These are phyloP conservation scores for Rhaphigaster nebulosa DNA, from an alignment of 2,888 invertebrate species.

Conservation along the genomic window DNA sequence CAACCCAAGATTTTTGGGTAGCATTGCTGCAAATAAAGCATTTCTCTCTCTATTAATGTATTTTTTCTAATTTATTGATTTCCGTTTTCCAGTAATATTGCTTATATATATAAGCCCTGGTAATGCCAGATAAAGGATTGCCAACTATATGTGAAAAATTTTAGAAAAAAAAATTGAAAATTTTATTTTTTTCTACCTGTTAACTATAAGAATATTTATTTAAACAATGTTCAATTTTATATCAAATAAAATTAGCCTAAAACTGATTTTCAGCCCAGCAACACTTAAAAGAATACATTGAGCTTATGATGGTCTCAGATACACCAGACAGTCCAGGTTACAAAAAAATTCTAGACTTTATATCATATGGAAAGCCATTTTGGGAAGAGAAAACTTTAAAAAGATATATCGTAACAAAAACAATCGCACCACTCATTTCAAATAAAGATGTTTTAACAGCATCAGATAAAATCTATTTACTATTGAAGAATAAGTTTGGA, in stretches of 20 bases:
- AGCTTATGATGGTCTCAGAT: slow-evolving; percentile 11
- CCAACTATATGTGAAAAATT: too few species aligned
- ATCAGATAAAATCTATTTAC: slow-evolving; percentile 45
- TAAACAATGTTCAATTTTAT: background rate
- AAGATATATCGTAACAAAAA: slow-evolving; percentile 36
- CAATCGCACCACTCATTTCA: background rate
- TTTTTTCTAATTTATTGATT: too few species aligned
- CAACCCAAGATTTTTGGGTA: too few species aligned
- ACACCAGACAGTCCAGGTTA: slow-evolving; percentile 15
- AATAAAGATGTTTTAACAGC: slow-evolving; percentile 19
- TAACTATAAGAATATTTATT: background rate
- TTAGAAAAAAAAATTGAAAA: background rate
- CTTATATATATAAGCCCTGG: too few species aligned
- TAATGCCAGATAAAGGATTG: too few species aligned
- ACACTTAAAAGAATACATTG: slow-evolving; percentile 37
- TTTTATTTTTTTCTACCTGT: background rate
- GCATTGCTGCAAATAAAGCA: too few species aligned
- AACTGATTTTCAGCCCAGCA: slow-evolving; percentile 41
- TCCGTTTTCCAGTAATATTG: too few species aligned
- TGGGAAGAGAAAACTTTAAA: slow-evolving; percentile 47
- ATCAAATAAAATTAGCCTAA: background rate
- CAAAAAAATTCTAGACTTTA: slow-evolving; percentile 43
- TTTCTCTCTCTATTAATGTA: too few species aligned
- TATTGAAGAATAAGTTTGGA: slow-evolving; percentile 20
- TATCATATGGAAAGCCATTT: slow-evolving; percentile 51